These are phyloP conservation scores for Pristionchus fissidentatus DNA, from an alignment of 2,888 invertebrate species.

Conservation along the genomic window DNA sequence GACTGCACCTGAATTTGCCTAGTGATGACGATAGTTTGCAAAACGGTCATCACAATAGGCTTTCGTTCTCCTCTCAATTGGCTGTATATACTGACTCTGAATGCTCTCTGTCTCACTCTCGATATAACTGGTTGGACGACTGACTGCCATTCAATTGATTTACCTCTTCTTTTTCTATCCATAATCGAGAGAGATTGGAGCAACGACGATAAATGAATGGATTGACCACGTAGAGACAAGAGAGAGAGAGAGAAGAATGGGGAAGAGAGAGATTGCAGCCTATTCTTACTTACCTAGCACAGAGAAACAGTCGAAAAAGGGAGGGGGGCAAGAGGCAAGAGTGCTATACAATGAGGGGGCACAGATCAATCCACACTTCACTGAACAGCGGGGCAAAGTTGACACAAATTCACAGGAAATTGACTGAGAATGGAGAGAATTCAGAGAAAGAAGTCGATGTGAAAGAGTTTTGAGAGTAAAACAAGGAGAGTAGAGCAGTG, in stretches of 20 bases:
- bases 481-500: constrained; percentile 4
- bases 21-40: constrained; percentile 24
- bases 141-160: constrained; percentile 37
- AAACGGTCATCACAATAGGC: neutral
- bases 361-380: neutral
- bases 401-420: neutral
- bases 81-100: constrained; percentile 8
- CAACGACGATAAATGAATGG: constrained; percentile 13
- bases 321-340: too few relatives aligned
- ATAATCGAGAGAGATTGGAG: constrained; percentile 29
- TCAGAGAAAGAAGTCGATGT: neutral
- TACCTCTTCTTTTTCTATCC: constrained; percentile 16
- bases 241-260: neutral
- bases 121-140: neutral
- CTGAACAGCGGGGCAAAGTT: too few relatives aligned
- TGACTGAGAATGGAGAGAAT: constrained; percentile 16
- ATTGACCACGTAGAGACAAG: constrained; percentile 38
- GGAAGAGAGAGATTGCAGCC: constrained; percentile 28
- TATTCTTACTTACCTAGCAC: constrained; percentile 32
- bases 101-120: too few relatives aligned
- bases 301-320: constrained; percentile 2
- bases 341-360: too few relatives aligned
- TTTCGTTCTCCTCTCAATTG: neutral
- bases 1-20: constrained; percentile 1
- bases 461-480: too few relatives aligned